phyloP scores from a whole-genome alignment of 1,140 invertebrate species.

The Philotrypesis tridentata region DNA sequence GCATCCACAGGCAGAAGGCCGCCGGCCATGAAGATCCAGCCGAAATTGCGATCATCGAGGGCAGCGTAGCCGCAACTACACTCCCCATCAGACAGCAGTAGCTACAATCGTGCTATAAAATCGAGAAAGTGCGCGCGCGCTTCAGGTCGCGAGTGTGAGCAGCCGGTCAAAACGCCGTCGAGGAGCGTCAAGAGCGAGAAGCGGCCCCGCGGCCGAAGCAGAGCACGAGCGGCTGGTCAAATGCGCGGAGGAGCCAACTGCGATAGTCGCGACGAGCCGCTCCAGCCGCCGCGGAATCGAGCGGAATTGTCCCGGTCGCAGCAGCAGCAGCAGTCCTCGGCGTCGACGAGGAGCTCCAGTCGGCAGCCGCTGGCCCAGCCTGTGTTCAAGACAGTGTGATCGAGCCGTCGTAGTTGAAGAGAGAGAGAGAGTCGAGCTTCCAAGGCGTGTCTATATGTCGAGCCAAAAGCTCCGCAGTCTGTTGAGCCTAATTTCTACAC shows the following conservation, averaged over 20 bases:
- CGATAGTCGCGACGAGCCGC: neutral
- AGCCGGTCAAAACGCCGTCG: slow-evolving; percentile 9
- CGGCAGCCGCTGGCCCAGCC: too few species aligned
- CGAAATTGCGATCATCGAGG: neutral
- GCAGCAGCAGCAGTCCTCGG: too few species aligned
- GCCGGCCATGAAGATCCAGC: slow-evolving; percentile 58
- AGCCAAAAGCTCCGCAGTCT: too few species aligned
- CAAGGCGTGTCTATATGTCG: neutral
- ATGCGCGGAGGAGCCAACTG: slow-evolving; percentile 7
- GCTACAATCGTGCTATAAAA: too few species aligned
- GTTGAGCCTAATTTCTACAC: neutral
- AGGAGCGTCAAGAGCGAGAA: neutral
- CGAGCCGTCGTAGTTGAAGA: too few species aligned
- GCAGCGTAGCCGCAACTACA: too few species aligned
- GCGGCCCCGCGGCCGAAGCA: slow-evolving; percentile 12
- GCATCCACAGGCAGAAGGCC: slow-evolving; percentile 25
- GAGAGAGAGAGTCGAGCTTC: neutral
- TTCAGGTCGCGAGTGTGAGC: neutral
- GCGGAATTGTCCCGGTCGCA: too few species aligned
- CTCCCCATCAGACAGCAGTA: too few species aligned
- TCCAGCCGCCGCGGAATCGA: too few species aligned
- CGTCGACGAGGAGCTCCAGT: too few species aligned
- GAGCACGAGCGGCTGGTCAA: slow-evolving; percentile 6
- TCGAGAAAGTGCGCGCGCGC: too few species aligned
- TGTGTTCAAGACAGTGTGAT: too few species aligned